Base-by-base conservation (phyloP, 2,888 invertebrate species). In the Xestia c-nigrum region DNA sequence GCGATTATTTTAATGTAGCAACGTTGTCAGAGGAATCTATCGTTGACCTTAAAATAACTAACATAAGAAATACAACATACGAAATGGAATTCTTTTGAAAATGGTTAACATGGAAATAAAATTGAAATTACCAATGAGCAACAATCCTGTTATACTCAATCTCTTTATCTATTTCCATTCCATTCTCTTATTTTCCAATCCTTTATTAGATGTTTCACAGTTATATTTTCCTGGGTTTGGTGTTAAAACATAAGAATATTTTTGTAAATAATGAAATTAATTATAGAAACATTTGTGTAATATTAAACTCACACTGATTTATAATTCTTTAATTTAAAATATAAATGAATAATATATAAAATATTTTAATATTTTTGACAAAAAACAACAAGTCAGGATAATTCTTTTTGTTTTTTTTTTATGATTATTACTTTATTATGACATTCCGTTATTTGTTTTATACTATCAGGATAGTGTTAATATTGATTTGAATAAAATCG, bases 371-470 rank as follows among this genome's bases (percentile, higher is more conserved):
- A 47, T 6, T 69, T 64, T 43, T 57, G 21, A 5, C 3, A 43
- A n/a, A 38, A 38, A 69, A 59, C n/a, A 64, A 14, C 14, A 63
- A 5, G 10, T 21, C 50, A 24, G 43, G 46, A 50, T 71, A n/a
- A 46, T 84, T 31, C 21, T 9, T 72, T 79, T 74, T 65, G 64
- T 73, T 52, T 74, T 77, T 63, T n/a, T 69, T 68, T 81, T 72
- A 46, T 85, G 40, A 76, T 24, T 61, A 21, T 71, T 77, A 16
- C 19, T 69, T 38, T 14, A 65, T 21, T 64, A 38, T 52, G 57
- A 81, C 85, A 83, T 85, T 83, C 83, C 83, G 71, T 74, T 68
- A 21, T 47, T 76, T 59, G n/a, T 43, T 68, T 63, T 69, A 31
- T 50, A 50, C 31, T 64, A 47, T 38, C 61, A 16, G 5, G 19